Evolutionary conservation across 2,113 vertebrate genomes (phyloP).

Genomic region (Micromys minutus): DNA sequence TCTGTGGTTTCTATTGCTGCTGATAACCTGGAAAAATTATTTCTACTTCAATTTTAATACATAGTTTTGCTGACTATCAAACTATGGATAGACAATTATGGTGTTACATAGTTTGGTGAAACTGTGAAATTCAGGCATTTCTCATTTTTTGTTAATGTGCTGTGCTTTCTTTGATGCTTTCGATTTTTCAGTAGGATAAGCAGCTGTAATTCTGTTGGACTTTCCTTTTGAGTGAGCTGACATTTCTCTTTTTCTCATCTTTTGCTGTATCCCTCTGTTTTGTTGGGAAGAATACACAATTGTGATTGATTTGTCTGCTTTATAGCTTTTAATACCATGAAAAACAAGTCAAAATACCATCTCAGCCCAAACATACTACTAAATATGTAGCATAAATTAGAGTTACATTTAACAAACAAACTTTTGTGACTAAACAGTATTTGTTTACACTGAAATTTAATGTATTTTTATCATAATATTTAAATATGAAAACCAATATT

Average conservation of each 20-base stretch:
- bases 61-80: neutral
- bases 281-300: neutral
- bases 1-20: neutral
- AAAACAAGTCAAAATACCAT: neutral
- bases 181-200: neutral
- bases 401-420: neutral
- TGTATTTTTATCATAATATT: neutral
- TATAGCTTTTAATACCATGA: neutral
- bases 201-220: neutral
- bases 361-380: neutral
- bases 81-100: neutral
- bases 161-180: neutral
- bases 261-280: neutral
- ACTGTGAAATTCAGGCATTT: neutral
- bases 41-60: neutral
- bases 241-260: neutral
- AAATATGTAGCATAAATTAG: neutral
- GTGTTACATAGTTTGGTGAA: neutral
- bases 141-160: neutral
- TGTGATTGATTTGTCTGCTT: neutral
- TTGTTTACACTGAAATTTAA: conserved; percentile 30
- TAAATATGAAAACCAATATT: neutral
- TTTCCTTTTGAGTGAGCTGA: no score
- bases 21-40: neutral
- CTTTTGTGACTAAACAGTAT: neutral